Base-by-base conservation (phyloP, 2,113 vertebrate genomes). In the Prolemur simus region DNA sequence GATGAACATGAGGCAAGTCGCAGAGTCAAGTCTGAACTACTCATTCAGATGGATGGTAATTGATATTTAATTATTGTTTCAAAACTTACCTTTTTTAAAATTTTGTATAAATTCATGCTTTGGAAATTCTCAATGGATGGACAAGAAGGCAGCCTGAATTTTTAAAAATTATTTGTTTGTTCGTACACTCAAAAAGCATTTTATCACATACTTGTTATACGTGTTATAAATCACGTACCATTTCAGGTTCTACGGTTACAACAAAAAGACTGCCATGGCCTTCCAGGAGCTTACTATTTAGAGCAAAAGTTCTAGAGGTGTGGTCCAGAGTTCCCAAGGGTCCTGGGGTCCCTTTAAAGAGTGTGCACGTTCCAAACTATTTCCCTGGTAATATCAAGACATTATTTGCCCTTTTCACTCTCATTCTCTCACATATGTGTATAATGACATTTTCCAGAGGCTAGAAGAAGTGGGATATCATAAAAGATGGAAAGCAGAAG, bases 21-120 rank as follows among this genome's bases (percentile, higher is more conserved):
- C 92, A 98, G 99, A 97, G 99, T 99, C 96, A 99, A 99, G 98
- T 99, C 99, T 15, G 99, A 99, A 91, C 98, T 99, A 37, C 99
- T 99, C 64, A 97, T 99, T 96, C 99, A 99, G 94, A 99, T 99
- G 99, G 99, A 99, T 12, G 99, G 99, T 99, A 99, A 98, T 45
- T 45, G 78, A 90, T 39, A 6, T 80, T 77, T 89, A 54, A 87
- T 42, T 83, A 45, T 25, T 58, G 23, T 39, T 56, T 85, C 25
- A 15, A n/a, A 89, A 49, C 27, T 71, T 73, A 18, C n/a, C 11
- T 45, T 91, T 56, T 82, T 71, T 27, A 49, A 58, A 66, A 81
- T 29, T 85, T 76, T 84, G 37, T 77, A 12, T 68, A 21, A 37
- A 66, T 45, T 63, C 2, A 45, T 49, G 34, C 32, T 91, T 56